A percentile compares a stretch with the other conserved stretches of the same genome.
Conservation (phyloP, 2,888 invertebrate species). For the Metallyticus violacea region DNA sequence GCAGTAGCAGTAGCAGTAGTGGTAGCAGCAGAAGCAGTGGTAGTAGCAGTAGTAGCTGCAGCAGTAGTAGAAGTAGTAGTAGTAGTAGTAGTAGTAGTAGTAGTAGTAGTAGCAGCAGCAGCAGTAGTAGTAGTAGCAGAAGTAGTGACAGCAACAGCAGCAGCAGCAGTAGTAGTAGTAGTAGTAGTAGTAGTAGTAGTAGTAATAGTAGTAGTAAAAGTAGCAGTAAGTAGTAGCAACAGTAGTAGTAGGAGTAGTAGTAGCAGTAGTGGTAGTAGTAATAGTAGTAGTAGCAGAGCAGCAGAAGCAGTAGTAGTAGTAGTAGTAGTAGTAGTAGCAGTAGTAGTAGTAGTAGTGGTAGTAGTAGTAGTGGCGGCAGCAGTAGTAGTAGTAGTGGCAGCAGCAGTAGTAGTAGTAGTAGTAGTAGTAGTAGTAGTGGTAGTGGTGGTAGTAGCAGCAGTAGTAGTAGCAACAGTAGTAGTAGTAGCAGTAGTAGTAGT, state of each 20-base stretch:
- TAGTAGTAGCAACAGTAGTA: neutral
- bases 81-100: constrained; percentile 13
- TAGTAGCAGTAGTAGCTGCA: constrained; percentile 14
- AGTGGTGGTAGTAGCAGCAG: neutral
- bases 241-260: constrained; percentile 7
- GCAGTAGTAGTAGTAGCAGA: no score
- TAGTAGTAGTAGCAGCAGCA: neutral
- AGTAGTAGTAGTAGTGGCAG: constrained; percentile 14
- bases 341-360: constrained; percentile 17
- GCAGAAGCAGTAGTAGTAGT: neutral
- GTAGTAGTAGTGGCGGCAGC: constrained; percentile 14
- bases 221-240: neutral
- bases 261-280: neutral
- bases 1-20: constrained; percentile 15
- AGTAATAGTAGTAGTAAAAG: constrained; percentile 5
- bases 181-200: neutral
- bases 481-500: constrained; percentile 1
- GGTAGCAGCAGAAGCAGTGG: constrained; percentile 11
- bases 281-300: constrained; percentile 11
- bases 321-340: constrained; percentile 7
- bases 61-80: constrained; percentile 15
- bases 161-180: constrained; percentile 1
- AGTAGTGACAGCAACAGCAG: neutral
- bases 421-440: constrained; percentile 8
- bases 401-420: constrained; percentile 16